Evolutionary conservation across 2,888 invertebrate species (phyloP).

Genomic region (Ormyrus thymus): DNA sequence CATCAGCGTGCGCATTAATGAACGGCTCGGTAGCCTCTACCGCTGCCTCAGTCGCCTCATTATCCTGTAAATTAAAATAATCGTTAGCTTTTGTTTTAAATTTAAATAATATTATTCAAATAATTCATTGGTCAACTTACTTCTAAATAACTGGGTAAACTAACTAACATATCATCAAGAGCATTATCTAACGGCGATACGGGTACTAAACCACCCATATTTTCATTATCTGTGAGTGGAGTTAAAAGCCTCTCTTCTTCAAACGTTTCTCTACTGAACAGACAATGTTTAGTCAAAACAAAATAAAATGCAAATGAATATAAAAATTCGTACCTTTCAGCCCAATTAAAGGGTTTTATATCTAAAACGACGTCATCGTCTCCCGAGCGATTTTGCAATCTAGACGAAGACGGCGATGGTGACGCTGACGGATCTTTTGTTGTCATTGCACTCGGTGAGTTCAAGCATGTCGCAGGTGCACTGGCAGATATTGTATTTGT

Average conservation of each 20-base stretch:
- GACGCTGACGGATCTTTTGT: conserved; percentile 59
- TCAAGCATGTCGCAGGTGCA: conserved; percentile 80
- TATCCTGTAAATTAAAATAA: conserved; percentile 61
- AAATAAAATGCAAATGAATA: neutral
- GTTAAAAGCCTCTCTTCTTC: conserved; percentile 71
- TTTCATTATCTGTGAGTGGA: conserved; percentile 69
- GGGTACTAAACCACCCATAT: conserved; percentile 70
- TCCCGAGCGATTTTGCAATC: conserved; percentile 58
- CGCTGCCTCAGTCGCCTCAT: conserved; percentile 69
- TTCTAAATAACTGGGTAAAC: conserved; percentile 72
- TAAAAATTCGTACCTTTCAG: conserved; percentile 59
- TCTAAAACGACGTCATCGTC: conserved; percentile 58
- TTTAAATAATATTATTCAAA: neutral
- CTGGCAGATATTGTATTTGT: conserved; percentile 75
- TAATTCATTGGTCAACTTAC: conserved; percentile 61
- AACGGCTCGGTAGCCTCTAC: conserved; percentile 70
- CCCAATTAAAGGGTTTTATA: conserved; percentile 62
- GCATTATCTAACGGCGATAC: conserved; percentile 71
- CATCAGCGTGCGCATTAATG: conserved; percentile 61
- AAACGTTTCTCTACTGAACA: conserved; percentile 57
- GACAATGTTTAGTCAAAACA: neutral
- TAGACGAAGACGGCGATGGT: conserved; percentile 69
- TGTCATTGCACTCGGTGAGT: conserved; percentile 77
- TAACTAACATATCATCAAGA: conserved; percentile 70
- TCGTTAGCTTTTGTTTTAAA: neutral